Conservation (phyloP, 2,888 invertebrate genomes). For the Agrotis puta region DNA sequence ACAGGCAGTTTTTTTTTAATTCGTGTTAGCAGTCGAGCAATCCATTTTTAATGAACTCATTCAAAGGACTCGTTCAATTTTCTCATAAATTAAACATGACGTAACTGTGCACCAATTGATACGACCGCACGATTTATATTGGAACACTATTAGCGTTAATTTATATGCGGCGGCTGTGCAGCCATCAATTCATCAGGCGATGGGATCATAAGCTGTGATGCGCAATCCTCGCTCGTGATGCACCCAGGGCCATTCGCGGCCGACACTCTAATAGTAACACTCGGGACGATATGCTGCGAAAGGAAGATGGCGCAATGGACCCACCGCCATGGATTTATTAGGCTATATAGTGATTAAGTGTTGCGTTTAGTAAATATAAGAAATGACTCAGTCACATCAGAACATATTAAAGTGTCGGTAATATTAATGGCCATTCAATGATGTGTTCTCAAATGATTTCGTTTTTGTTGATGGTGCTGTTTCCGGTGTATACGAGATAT, state of each 20-base stretch:
- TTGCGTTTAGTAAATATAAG: conserved; percentile 13
- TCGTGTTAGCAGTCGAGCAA: neutral
- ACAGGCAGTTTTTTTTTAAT: neutral
- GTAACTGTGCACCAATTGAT: conserved; percentile 32
- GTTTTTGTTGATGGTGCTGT: conserved; percentile 2
- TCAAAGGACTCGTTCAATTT: neutral
- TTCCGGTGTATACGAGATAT: neutral
- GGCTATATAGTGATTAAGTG: neutral
- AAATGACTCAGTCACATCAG: conserved; percentile 10
- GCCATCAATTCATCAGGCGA: conserved; percentile 44
- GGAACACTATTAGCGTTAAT: conserved; percentile 36
- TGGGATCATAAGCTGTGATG: conserved; percentile 43
- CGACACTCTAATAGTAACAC: conserved; percentile 41
- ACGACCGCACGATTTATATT: conserved; percentile 46
- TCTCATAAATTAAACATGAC: conserved; percentile 18
- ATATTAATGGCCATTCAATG: conserved; percentile 10
- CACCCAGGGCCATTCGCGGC: conserved; percentile 42
- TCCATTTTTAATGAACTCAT: neutral
- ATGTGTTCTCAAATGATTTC: neutral
- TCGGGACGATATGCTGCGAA: conserved; percentile 32
- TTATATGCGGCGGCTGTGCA: conserved; percentile 37
- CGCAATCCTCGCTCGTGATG: conserved; percentile 53
- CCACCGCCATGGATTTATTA: neutral
- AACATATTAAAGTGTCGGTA: conserved; percentile 1
- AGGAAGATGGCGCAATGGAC: conserved; percentile 37